Percentiles rank a stretch among this genome's conserved stretches.
Evolutionary conservation across 2,888 invertebrate genomes (phyloP).

Genomic region (Aspidiotus rigidus): DNA sequence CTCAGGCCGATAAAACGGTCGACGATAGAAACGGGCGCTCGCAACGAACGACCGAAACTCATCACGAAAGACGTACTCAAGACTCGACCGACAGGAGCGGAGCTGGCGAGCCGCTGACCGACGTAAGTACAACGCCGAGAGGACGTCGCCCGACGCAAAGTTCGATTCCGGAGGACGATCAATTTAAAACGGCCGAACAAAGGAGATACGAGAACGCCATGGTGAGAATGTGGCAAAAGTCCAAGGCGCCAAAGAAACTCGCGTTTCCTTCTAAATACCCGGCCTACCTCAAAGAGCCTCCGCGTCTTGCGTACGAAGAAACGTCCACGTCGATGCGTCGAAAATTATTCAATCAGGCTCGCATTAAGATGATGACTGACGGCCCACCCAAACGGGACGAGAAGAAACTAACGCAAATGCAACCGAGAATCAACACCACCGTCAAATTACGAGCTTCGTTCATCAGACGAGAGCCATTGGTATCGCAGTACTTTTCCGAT

Average conservation of each 20-base stretch:
- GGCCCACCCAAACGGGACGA: background rate
- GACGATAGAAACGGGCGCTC: no score
- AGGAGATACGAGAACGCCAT: conserved; percentile 11
- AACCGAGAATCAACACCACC: conserved; percentile 14
- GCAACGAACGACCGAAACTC: no score
- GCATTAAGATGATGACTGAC: conserved; percentile 9
- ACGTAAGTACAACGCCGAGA: background rate
- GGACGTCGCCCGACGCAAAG: background rate
- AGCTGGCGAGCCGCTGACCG: background rate
- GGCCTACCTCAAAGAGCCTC: conserved; percentile 24
- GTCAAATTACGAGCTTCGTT: conserved; percentile 9
- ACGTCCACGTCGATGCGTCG: conserved; percentile 16
- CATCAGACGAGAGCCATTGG: conserved; percentile 22
- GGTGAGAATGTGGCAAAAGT: conserved; percentile 15
- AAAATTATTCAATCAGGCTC: conserved; percentile 6
- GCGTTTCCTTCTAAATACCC: conserved; percentile 18
- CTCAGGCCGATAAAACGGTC: no score
- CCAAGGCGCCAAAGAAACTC: conserved; percentile 14
- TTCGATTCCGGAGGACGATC: background rate
- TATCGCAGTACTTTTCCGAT: conserved; percentile 27
- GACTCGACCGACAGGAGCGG: no score
- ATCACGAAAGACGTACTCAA: no score
- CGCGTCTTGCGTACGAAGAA: conserved; percentile 24
- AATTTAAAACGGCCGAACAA: conserved; percentile 17
- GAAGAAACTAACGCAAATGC: conserved; percentile 1